Evolutionary conservation across 2,797 vertebrate genomes (phyloP).

Genomic region (Mycteria americana): DNA sequence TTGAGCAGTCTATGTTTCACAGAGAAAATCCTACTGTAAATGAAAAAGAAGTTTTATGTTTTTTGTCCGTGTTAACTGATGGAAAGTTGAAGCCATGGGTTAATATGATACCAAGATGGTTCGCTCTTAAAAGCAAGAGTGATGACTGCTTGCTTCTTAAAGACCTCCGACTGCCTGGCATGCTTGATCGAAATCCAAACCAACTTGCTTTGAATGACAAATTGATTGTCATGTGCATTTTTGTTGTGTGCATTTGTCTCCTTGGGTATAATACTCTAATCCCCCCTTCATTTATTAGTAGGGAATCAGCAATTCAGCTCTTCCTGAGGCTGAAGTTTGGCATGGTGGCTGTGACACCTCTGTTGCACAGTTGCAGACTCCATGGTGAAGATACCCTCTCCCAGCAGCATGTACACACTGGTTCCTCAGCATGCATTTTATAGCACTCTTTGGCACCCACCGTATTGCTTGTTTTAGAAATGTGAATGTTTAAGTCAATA

Average conservation of each 20-base stretch:
- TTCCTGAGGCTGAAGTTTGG: not conserved
- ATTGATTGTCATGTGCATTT: conserved; percentile 18
- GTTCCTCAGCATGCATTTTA: not conserved
- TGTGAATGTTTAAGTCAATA: not conserved
- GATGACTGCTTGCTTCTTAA: not conserved
- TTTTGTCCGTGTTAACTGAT: not conserved
- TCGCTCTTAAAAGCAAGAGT: not conserved
- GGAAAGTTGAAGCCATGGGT: not conserved
- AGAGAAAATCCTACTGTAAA: not conserved
- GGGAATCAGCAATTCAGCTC: not conserved
- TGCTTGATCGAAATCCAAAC: conserved; percentile 20
- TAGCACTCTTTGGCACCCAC: not conserved
- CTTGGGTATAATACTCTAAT: not conserved
- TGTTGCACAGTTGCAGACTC: not conserved
- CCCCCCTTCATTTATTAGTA: not conserved
- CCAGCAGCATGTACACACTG: not conserved
- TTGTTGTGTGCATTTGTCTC: not conserved
- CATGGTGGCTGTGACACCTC: not conserved
- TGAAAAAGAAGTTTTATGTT: not conserved
- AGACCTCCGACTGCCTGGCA: not conserved
- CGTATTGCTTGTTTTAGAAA: not conserved
- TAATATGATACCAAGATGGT: not conserved
- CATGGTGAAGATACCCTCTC: not conserved
- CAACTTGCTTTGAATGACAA: not conserved
- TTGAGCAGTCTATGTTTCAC: not conserved